Percentiles rank a stretch among this genome's conserved stretches.
Conservation (phyloP, 2,797 vertebrate genomes). For the Staurois parvus region DNA sequence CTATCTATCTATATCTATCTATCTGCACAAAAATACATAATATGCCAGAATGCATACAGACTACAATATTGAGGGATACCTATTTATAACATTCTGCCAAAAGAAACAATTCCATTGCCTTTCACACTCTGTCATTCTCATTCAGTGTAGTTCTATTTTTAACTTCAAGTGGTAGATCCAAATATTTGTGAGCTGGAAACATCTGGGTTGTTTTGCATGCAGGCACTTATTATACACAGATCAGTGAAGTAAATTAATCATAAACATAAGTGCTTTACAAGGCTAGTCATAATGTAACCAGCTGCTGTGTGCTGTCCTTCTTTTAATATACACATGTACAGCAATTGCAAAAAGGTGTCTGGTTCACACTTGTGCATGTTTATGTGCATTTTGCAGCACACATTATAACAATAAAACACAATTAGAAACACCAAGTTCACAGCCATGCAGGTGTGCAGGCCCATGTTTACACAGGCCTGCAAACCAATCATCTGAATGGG, state of each 20-base stretch:
- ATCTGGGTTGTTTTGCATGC: slow-evolving; percentile 29
- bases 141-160: slow-evolving; percentile 34
- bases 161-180: slow-evolving; percentile 16
- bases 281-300: background rate
- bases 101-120: slow-evolving; percentile 1
- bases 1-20: background rate
- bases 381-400: no score
- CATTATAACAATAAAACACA: no score
- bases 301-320: no score
- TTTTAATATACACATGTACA: background rate
- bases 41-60: background rate
- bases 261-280: background rate
- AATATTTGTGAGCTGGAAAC: slow-evolving; percentile 45
- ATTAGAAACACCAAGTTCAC: no score
- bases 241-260: background rate
- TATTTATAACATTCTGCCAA: background rate
- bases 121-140: slow-evolving; percentile 15
- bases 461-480: no score
- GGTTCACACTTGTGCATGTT: no score
- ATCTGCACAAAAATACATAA: background rate
- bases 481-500: no score
- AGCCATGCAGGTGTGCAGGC: no score
- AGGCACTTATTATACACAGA: slow-evolving; percentile 9
- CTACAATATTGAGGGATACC: background rate
- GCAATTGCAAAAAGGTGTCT: no score